Percentiles rank a stretch among this genome's conserved stretches.
phyloP scores from a whole-genome alignment of 1,140 invertebrate species.

The Lepidurus packardi region DNA sequence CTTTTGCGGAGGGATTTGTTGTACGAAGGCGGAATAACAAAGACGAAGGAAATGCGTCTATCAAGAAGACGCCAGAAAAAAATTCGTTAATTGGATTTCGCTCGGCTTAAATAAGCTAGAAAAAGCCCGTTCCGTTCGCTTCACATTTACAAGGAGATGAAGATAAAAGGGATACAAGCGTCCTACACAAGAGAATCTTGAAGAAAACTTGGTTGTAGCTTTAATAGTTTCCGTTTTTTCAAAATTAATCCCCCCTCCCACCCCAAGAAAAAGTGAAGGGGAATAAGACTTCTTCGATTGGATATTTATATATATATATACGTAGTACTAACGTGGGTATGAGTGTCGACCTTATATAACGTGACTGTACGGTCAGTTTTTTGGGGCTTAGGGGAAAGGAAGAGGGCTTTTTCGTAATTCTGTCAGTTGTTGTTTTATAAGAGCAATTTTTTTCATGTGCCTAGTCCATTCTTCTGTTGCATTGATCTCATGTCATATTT shows the following conservation, averaged over 20 bases:
- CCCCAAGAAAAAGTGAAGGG: background rate
- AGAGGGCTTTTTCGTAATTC: background rate
- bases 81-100: no score
- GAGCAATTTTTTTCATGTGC: slow-evolving; percentile 19
- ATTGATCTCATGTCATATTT: slow-evolving; percentile 10
- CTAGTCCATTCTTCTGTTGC: slow-evolving; percentile 9
- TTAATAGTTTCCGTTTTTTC: background rate
- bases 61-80: no score
- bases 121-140: background rate
- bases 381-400: background rate
- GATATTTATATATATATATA: no score
- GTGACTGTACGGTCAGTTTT: no score
- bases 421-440: slow-evolving; percentile 4
- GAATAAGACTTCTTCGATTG: no score
- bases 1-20: no score
- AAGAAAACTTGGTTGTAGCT: background rate
- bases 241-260: no score
- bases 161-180: background rate
- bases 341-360: no score
- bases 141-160: background rate
- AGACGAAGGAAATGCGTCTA: no score
- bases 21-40: no score
- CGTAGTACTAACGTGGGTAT: no score
- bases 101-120: no score
- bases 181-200: background rate